Percentiles rank a stretch among this genome's conserved stretches.
Conservation (phyloP, 2,888 invertebrate species). For the Oscheius sp. region DNA sequence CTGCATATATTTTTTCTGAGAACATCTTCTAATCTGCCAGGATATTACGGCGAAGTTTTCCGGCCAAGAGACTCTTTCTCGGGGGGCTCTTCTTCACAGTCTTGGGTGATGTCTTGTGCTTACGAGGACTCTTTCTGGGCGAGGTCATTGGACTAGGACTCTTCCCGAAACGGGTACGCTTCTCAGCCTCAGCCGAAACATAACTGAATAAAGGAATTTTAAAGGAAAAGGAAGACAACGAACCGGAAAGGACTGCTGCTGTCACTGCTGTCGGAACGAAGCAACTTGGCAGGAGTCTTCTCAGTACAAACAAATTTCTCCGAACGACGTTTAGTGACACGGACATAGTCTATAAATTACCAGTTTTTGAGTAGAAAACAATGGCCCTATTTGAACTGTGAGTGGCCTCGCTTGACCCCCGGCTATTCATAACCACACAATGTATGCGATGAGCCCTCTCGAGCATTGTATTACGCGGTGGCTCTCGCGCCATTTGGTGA, state of each 20-base stretch:
- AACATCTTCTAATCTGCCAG: neutral
- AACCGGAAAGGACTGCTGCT: conserved; percentile 29
- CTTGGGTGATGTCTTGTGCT: neutral
- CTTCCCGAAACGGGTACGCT: neutral
- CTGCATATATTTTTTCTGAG: conserved; percentile 19
- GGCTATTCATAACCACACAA: conserved; percentile 7
- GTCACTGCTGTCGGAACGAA: neutral
- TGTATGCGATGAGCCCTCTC: neutral
- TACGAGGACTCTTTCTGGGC: conserved; percentile 23
- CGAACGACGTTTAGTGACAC: conserved; percentile 1
- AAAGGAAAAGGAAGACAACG: neutral
- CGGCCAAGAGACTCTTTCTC: neutral
- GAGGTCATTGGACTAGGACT: neutral
- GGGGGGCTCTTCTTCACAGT: conserved; percentile 6
- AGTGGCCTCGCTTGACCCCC: neutral
- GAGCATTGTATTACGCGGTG: conserved; percentile 32
- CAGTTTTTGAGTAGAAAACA: too few relatives aligned
- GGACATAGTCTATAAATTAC: conserved; percentile 12
- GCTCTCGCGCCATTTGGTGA: conserved; percentile 24
- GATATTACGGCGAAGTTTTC: conserved; percentile 2
- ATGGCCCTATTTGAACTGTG: neutral
- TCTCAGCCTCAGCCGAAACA: conserved; percentile 26
- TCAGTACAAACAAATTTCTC: neutral
- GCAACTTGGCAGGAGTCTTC: neutral
- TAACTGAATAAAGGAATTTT: neutral